phyloP scores from a whole-genome alignment of 2,797 vertebrate species.

The Trichosurus vulpecula region DNA sequence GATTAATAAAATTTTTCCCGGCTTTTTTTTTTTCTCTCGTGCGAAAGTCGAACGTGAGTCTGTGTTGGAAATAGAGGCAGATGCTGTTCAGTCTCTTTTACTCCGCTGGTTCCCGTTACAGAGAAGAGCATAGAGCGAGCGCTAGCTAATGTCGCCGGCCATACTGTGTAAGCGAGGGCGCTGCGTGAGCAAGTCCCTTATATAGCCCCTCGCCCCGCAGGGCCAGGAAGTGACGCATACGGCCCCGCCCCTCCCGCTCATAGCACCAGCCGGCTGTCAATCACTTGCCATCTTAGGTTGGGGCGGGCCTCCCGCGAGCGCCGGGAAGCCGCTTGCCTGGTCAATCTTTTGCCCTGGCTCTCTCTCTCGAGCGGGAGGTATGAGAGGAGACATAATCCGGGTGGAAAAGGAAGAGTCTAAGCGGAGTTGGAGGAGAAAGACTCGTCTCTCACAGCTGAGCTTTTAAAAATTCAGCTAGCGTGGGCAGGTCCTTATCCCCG shows the following conservation, averaged over 20 bases:
- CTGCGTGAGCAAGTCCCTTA: conserved; percentile 79
- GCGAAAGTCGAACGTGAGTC: conserved; percentile 80
- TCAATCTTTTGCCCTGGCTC: neutral
- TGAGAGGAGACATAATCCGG: neutral
- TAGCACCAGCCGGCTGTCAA: conserved; percentile 52
- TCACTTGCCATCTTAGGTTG: conserved; percentile 23
- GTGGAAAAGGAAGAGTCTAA: neutral
- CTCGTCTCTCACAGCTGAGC: neutral
- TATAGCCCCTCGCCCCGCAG: conserved; percentile 80
- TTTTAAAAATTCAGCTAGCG: neutral
- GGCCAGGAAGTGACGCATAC: conserved; percentile 55
- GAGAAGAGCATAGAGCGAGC: conserved; percentile 96
- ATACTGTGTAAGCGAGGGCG: conserved; percentile 96
- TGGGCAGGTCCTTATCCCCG: neutral
- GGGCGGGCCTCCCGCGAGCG: conserved; percentile 29
- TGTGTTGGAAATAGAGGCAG: conserved; percentile 80
- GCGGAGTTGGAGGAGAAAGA: neutral
- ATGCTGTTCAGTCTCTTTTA: conserved; percentile 94
- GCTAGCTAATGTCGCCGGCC: conserved; percentile 99
- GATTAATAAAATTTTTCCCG: conserved; percentile 77
- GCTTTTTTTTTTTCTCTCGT: conserved; percentile 65
- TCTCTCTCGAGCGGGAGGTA: conserved; percentile 10
- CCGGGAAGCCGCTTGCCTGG: conserved; percentile 16
- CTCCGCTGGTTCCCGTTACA: conserved; percentile 97
- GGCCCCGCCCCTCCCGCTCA: conserved; percentile 59